These are phyloP conservation scores for Azemiops feae DNA, from an alignment of 2,113 vertebrate genomes.

Conservation along the genomic window DNA sequence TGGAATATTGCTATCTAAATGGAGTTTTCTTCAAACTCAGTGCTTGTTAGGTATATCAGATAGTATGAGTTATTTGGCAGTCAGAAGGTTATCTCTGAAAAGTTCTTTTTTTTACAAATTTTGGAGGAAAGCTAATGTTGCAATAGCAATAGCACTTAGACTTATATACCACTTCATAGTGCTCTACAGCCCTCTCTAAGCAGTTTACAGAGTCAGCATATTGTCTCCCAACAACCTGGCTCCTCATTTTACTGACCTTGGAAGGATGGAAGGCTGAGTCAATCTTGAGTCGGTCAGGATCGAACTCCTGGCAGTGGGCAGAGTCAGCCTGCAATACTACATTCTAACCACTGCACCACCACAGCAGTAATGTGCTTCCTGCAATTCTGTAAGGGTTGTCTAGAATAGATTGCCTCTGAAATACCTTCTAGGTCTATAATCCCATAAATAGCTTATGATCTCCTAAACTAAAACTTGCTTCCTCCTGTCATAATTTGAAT, in stretches of 20 bases:
- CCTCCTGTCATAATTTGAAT: neutral
- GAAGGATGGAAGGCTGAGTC: too few relatives aligned
- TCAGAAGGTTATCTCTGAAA: neutral
- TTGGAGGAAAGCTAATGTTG: neutral
- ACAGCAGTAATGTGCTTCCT: neutral
- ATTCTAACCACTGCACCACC: too few relatives aligned
- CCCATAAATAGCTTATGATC: neutral
- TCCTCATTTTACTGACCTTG: too few relatives aligned
- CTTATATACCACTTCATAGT: too few relatives aligned
- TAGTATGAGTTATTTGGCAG: neutral
- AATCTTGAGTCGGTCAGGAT: too few relatives aligned
- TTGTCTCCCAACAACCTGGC: too few relatives aligned
- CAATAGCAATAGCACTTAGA: too few relatives aligned
- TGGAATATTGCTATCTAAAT: neutral
- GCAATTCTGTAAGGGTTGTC: neutral
- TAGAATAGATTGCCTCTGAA: neutral
- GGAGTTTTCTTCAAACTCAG: neutral
- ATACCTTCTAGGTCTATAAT: neutral
- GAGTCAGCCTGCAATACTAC: too few relatives aligned
- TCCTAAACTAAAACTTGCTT: neutral
- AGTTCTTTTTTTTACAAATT: neutral
- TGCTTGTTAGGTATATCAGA: neutral
- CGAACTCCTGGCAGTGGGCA: too few relatives aligned
- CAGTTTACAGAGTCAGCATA: too few relatives aligned
- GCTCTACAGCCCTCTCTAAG: too few relatives aligned